Evolutionary conservation across 2,888 invertebrate species (phyloP).

Genomic region (Lacanobia oleracea): DNA sequence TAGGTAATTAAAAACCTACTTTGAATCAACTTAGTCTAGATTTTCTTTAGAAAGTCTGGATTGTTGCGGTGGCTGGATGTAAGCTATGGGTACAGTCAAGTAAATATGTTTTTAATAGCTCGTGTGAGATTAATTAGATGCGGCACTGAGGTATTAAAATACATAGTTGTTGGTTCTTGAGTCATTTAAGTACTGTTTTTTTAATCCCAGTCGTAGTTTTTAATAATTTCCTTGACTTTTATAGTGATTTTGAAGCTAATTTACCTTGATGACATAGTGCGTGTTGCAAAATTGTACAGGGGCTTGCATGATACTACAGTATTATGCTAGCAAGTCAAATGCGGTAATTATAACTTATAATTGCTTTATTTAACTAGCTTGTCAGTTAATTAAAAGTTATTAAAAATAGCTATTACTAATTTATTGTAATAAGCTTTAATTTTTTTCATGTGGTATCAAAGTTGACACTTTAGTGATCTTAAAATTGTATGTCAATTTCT

Average conservation of each 20-base stretch:
- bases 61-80: background rate
- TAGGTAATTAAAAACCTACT: slow-evolving; percentile 49
- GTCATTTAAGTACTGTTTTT: background rate
- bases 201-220: too few species aligned
- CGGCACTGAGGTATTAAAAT: slow-evolving; percentile 9
- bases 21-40: slow-evolving; percentile 14
- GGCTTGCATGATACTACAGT: too few species aligned
- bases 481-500: too few species aligned
- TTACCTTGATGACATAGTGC: slow-evolving; percentile 4
- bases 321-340: too few species aligned
- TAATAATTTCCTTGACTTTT: background rate
- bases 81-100: slow-evolving; percentile 5
- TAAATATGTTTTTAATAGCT: slow-evolving; percentile 23
- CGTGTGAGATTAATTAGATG: background rate
- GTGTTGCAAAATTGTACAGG: background rate
- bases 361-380: background rate
- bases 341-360: background rate
- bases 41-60: slow-evolving; percentile 47
- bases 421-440: background rate
- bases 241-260: background rate
- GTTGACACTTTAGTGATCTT: too few species aligned
- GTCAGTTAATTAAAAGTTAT: background rate
- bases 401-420: too few species aligned
- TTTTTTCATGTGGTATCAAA: too few species aligned
- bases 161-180: slow-evolving; percentile 10